phyloP scores from a whole-genome alignment of 2,888 invertebrate genomes.

The Rhamphomyia laevipes region DNA sequence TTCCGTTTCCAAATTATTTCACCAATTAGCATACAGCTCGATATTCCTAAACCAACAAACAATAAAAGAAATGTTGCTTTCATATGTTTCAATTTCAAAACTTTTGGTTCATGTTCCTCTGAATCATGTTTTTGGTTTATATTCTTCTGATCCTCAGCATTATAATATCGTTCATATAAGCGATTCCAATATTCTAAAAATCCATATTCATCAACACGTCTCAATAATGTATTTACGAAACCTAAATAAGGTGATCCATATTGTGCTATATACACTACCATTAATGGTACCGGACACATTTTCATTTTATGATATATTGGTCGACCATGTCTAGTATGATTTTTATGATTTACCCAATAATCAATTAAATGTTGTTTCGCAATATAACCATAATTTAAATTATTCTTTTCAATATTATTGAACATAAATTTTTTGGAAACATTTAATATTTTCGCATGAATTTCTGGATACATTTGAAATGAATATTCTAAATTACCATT shows the following conservation, averaged over 20 bases:
- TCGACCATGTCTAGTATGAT: conserved; percentile 32
- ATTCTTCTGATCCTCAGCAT: conserved; percentile 16
- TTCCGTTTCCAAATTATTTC: conserved; percentile 15
- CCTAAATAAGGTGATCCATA: conserved; percentile 47
- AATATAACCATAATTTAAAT: conserved; percentile 40
- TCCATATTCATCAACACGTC: conserved; percentile 41
- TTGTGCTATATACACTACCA: conserved; percentile 44
- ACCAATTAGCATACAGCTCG: conserved; percentile 20
- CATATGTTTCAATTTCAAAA: conserved; percentile 28
- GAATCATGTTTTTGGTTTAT: conserved; percentile 14
- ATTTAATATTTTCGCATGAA: conserved; percentile 33
- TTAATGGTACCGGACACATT: conserved; percentile 45
- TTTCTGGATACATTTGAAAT: conserved; percentile 16
- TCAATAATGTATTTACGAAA: conserved; percentile 39
- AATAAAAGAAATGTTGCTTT: conserved; percentile 30
- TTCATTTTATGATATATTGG: conserved; percentile 40
- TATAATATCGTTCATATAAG: conserved; percentile 23
- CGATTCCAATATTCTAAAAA: conserved; percentile 37
- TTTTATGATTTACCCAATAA: conserved; percentile 23
- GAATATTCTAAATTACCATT: conserved; percentile 34
- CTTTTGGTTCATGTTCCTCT: conserved; percentile 16
- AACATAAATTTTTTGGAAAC: conserved; percentile 37
- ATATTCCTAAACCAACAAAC: conserved; percentile 21
- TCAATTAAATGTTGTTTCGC: conserved; percentile 38
- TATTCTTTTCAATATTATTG: conserved; percentile 33